Evolutionary conservation across 1,140 invertebrate genomes (phyloP), one percentile per base, ranked within the genome.

Genomic region (Drosophila novamexicana): DNA sequence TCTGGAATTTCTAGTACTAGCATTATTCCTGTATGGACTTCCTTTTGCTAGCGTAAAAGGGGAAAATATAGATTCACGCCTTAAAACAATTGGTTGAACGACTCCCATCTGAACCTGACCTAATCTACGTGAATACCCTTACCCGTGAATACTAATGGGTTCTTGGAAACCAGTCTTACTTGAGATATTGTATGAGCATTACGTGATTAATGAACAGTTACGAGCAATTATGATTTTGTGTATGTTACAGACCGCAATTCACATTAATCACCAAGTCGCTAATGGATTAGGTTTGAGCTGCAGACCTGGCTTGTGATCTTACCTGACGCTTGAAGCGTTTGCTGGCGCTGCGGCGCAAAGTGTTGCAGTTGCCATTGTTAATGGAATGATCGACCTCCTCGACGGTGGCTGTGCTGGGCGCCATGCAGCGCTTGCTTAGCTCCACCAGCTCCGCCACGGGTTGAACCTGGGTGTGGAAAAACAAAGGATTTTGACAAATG

Each of bases 391-490:
- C 91, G 49, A 83, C 79, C 71, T 92, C 91, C 74, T 92, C 91
- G 40, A 75, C 72, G 59, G 75, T 77, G 53, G 78, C 80, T 14
- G 79, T 78, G 29, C 57, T 75, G 52, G 81, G 77, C 14, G 90
- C 93, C 93, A 94, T 94, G 50, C 94, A 95, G 58, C 96, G 93
- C 75, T 96, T 94, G 57, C 96, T 97, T 42, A 98, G 93, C 93
- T 98, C 97, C 72, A 96, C 96, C 71, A 98, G 93, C 92, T 98
- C 97, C 0, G 96, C 96, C 56, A 97, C 96, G 12, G 97, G 96
- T 93, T 97, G 96, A 47, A 97, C 97, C 88, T 91, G 37, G 18
- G 10, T 34, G n/a, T n/a, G 9, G 14, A 4, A 36, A 34, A n/a
- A 49, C 47, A 49, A 12, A 12, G 5, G 18, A 3, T 29, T 6